Percentiles rank a stretch among this genome's conserved stretches.
These are phyloP conservation scores for Exaiptasia diaphana DNA, from an alignment of 64 coral and sea anemone species.

Conservation along the genomic window DNA sequence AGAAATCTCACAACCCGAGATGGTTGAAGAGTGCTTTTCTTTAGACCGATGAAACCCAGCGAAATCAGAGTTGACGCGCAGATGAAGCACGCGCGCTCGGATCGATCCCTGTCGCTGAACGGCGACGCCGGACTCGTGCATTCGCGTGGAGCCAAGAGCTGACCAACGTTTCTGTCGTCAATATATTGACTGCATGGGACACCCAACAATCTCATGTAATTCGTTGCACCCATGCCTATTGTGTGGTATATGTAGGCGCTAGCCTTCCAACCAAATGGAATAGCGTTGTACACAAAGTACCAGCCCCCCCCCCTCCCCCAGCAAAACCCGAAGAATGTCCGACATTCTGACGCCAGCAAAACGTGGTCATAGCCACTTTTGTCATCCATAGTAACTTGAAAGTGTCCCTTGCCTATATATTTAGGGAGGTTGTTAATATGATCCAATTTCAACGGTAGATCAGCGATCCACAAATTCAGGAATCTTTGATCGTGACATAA, in stretches of 20 bases:
- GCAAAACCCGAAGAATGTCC: neutral
- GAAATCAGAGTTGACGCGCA: neutral
- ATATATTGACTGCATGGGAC: constrained; percentile 16
- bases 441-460: neutral
- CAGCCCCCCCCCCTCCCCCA: neutral
- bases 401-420: neutral
- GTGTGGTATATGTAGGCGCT: neutral
- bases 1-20: neutral
- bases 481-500: constrained; percentile 23
- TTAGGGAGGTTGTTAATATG: neutral
- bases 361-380: constrained; percentile 36
- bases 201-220: neutral
- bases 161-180: neutral
- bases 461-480: neutral
- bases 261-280: constrained; percentile 24
- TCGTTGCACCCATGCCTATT: neutral
- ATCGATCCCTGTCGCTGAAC: neutral
- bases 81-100: neutral
- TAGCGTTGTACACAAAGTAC: neutral
- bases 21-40: neutral
- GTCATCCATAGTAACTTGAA: neutral
- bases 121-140: neutral
- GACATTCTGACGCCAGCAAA: neutral
- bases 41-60: neutral
- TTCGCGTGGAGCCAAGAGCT: neutral